These are phyloP conservation scores for Hydropsyche betteni DNA, from an alignment of 2,888 invertebrate genomes.

Conservation along the genomic window DNA sequence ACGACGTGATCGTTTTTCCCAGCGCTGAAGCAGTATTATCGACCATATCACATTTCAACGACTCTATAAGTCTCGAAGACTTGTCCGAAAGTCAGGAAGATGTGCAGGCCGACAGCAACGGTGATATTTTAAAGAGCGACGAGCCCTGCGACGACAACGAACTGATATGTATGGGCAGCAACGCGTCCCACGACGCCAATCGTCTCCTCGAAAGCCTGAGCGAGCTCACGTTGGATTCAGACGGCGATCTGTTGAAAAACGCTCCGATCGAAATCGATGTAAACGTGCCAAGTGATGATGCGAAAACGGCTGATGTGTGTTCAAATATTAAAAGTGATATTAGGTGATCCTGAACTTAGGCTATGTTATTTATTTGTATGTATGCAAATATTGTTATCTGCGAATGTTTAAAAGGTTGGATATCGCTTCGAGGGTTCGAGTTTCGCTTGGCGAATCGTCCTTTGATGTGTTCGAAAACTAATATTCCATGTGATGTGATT, in stretches of 20 bases:
- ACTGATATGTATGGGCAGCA: slow-evolving; percentile 22
- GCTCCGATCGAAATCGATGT: not conserved
- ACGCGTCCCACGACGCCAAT: slow-evolving; percentile 31
- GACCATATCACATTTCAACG: slow-evolving; percentile 48
- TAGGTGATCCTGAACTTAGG: slow-evolving; percentile 21
- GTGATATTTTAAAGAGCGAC: not conserved
- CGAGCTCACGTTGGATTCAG: not conserved
- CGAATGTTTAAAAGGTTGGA: no score
- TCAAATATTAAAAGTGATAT: slow-evolving; percentile 23
- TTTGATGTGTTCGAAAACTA: no score
- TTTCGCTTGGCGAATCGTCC: no score
- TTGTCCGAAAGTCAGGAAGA: not conserved
- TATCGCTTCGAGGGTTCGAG: no score
- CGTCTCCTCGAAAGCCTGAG: slow-evolving; percentile 11
- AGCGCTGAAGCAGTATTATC: slow-evolving; percentile 52
- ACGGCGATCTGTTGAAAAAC: no score
- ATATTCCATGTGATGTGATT: no score
- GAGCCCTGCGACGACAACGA: not conserved
- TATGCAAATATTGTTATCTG: no score
- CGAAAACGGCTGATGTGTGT: not conserved
- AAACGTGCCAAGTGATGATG: slow-evolving; percentile 12
- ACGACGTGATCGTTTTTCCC: slow-evolving; percentile 53
- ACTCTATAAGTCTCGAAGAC: slow-evolving; percentile 36
- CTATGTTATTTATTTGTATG: not conserved
- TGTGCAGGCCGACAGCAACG: no score